phyloP scores from a whole-genome alignment of 2,888 invertebrate genomes.

The Lithosia quadra region DNA sequence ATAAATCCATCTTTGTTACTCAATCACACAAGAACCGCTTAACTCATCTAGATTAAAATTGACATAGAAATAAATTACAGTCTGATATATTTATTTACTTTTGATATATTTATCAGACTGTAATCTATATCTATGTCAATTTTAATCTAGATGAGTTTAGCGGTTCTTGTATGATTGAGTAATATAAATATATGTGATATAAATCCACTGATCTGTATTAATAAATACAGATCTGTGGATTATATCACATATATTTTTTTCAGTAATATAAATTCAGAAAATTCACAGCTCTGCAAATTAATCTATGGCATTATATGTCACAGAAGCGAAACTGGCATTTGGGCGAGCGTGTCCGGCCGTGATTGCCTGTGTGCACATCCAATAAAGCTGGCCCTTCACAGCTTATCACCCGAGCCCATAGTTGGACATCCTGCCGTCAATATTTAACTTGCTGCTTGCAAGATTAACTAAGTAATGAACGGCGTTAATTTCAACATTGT shows the following conservation, averaged over 20 bases:
- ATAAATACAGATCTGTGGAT: no score
- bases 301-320: conserved; percentile 33
- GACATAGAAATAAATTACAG: background rate
- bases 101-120: no score
- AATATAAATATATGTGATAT: background rate
- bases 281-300: conserved; percentile 27
- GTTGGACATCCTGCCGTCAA: conserved; percentile 48
- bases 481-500: conserved; percentile 29
- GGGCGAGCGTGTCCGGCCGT: conserved; percentile 36
- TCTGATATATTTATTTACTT: no score
- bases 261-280: no score
- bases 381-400: conserved; percentile 63
- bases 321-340: conserved; percentile 51
- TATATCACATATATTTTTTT: no score
- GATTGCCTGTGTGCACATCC: conserved; percentile 65
- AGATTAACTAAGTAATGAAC: conserved; percentile 44
- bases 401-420: conserved; percentile 54
- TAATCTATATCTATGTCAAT: background rate
- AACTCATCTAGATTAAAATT: background rate
- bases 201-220: no score
- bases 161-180: no score
- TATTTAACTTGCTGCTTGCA: conserved; percentile 47
- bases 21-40: no score
- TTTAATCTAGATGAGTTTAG: background rate
- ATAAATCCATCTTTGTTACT: no score